Evolutionary conservation across 2,888 invertebrate genomes (phyloP).

Genomic region (Subacronicta megacephala): DNA sequence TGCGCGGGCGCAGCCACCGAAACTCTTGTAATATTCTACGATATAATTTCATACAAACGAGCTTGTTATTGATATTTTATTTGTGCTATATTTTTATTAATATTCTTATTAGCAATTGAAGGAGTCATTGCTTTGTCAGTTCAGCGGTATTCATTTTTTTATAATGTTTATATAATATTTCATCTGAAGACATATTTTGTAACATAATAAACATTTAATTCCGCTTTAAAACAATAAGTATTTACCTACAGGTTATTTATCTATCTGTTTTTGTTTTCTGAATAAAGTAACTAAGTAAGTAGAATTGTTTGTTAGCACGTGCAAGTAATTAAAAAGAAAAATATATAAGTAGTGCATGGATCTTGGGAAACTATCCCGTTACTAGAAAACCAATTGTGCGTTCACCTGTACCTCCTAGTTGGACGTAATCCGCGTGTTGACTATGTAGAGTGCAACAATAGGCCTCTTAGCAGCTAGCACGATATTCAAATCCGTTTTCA

Average conservation of each 20-base stretch:
- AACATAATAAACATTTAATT: too few species aligned
- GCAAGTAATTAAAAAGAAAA: background rate
- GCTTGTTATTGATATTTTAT: conserved; percentile 82
- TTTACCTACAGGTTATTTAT: too few species aligned
- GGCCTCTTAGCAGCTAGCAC: conserved; percentile 1
- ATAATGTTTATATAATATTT: too few species aligned
- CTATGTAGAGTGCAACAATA: conserved; percentile 1
- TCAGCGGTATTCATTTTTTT: background rate
- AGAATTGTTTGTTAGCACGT: too few species aligned
- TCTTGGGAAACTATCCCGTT: background rate
- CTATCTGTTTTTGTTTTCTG: too few species aligned
- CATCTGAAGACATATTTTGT: too few species aligned
- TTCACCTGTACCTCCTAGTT: background rate
- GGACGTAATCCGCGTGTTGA: background rate
- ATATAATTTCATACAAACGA: conserved; percentile 79
- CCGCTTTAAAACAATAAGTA: too few species aligned
- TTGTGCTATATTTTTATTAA: conserved; percentile 56
- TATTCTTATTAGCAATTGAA: conserved; percentile 23
- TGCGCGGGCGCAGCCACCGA: conserved; percentile 44
- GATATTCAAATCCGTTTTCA: background rate
- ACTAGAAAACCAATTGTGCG: background rate
- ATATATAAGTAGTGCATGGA: background rate
- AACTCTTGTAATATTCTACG: conserved; percentile 61
- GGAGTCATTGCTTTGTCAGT: conserved; percentile 4
- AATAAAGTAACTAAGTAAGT: too few species aligned